Percentiles rank a stretch among this genome's conserved stretches.
phyloP scores from a whole-genome alignment of 2,113 vertebrate genomes.

The Chitala chitala region DNA sequence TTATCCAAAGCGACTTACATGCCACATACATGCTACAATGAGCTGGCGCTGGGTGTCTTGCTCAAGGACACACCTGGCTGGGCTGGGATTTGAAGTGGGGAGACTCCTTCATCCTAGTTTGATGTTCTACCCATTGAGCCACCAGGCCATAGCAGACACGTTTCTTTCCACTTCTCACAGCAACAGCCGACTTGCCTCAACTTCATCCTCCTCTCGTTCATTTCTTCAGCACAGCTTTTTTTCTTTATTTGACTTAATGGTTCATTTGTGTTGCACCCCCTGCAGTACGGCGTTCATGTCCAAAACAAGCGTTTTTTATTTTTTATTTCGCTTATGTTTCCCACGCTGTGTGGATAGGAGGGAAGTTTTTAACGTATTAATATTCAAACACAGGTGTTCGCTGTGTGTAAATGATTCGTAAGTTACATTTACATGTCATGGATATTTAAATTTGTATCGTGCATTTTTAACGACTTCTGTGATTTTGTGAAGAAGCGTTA shows the following conservation, averaged over 20 bases:
- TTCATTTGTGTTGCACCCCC: slow-evolving; percentile 55
- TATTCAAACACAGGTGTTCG: slow-evolving; percentile 25
- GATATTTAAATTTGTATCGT: no score
- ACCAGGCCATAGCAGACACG: no score
- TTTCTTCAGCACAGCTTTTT: slow-evolving; percentile 41
- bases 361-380: slow-evolving; percentile 54
- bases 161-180: slow-evolving; percentile 6
- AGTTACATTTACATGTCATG: no score
- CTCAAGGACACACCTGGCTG: no score
- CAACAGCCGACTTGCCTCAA: slow-evolving; percentile 24
- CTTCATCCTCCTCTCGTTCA: slow-evolving; percentile 43
- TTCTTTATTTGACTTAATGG: slow-evolving; percentile 49
- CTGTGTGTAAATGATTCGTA: slow-evolving; percentile 3
- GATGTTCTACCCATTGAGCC: no score
- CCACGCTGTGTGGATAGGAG: slow-evolving; percentile 50
- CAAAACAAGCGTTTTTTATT: slow-evolving; percentile 50
- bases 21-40: no score
- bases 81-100: no score
- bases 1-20: no score
- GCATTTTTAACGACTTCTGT: not conserved
- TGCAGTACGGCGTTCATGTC: slow-evolving; percentile 36
- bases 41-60: no score
- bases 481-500: slow-evolving; percentile 33
- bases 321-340: slow-evolving; percentile 44
- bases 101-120: no score